Evolutionary conservation across 2,113 vertebrate genomes (phyloP).

Genomic region (Protobothrops mucrosquamatus): DNA sequence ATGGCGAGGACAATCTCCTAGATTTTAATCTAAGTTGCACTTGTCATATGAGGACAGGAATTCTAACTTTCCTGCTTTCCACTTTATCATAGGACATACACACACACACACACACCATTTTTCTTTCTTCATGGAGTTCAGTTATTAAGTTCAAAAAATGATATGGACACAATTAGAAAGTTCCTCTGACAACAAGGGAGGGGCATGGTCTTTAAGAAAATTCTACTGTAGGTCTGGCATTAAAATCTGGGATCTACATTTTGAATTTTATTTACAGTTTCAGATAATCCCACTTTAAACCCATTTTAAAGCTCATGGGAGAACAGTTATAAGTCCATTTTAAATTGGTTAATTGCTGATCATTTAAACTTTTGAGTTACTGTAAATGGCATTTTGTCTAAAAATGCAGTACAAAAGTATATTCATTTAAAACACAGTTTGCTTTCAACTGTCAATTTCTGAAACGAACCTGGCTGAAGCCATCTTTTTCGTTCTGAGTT

Average conservation of each 20-base stretch:
- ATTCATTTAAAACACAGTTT: no score
- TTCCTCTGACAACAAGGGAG: background rate
- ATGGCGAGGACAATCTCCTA: background rate
- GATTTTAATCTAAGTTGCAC: background rate
- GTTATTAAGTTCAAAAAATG: background rate
- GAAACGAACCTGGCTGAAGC: no score
- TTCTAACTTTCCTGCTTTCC: background rate
- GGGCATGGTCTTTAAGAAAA: background rate
- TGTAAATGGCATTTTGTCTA: no score
- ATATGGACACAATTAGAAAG: background rate
- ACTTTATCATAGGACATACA: background rate
- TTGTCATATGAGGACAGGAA: background rate
- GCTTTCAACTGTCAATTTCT: no score
- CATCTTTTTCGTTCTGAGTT: no score
- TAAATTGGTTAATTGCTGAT: background rate
- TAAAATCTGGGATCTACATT: background rate
- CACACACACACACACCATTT: background rate
- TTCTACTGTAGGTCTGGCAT: background rate
- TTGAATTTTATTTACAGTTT: background rate
- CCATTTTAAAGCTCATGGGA: background rate
- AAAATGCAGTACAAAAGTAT: no score
- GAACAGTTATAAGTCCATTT: background rate
- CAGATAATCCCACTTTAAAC: background rate
- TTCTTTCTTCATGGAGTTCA: background rate
- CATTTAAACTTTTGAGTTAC: background rate